Evolutionary conservation across 2,888 invertebrate species (phyloP), one percentile per base, ranked within the genome.

Genomic region (Parelbella ahira): DNA sequence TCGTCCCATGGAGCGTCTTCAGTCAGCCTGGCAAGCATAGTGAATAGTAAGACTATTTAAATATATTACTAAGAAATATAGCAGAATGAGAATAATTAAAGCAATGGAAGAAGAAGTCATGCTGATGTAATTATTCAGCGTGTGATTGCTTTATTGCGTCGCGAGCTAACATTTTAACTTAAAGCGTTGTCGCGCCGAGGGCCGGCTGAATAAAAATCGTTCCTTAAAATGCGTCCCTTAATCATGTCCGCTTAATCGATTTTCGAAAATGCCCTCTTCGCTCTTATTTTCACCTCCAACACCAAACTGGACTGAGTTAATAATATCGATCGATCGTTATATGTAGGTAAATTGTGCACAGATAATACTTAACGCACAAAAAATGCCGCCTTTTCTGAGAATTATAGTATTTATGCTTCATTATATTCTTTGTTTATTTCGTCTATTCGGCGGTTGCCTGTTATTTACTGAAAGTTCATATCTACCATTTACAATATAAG

Each of bases 181-280:
- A 56, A 61, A 63, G 60, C 62, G 51, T 58, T 58, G 66, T 62
- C 57, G 58, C 59, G 55, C 53, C 34, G 34, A 42, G 42, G 33
- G 34, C 12, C 34, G 34, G 11, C 23, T 20, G 18, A 23, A 1
- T 53, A 68, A n/a, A n/a, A n/a, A n/a, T n/a, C n/a, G n/a, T n/a
- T n/a, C n/a, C n/a, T n/a, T n/a, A n/a, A 69, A 72, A 68, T 63
- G 53, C 44, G 48, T 59, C 66, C 68, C 71, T 82, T 75, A 77
- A 81, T 82, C 79, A 81, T 79, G 77, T 76, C 75, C 65, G 50
- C 72, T 72, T 81, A 81, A 82, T 82, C 80, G 81, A 81, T 80
- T 80, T 83, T 75, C 70, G 69, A 77, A 80, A 78, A 51, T 54
- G 50, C 54, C 65, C 60, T 59, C 61, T 37, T 29, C 48, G 34